phyloP scores from a whole-genome alignment of 2,888 invertebrate genomes.

The Xanthia togata region DNA sequence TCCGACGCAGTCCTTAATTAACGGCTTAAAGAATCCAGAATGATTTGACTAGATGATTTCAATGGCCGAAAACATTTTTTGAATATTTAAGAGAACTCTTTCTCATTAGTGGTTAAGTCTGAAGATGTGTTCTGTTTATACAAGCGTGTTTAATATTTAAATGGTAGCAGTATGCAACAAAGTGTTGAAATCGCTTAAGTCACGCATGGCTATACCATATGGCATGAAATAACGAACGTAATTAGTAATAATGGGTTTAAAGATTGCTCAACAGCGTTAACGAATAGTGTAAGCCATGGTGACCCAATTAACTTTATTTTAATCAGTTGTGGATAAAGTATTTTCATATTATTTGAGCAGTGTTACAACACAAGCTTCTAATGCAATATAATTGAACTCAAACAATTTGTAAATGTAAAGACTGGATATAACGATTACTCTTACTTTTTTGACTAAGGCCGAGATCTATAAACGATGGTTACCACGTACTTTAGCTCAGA shows the following conservation, averaged over 20 bases:
- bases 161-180: conserved; percentile 21
- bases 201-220: conserved; percentile 58
- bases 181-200: conserved; percentile 53
- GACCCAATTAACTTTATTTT: conserved; percentile 51
- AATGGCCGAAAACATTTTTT: neutral
- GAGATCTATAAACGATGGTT: neutral
- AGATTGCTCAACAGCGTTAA: conserved; percentile 60
- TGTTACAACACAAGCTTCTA: neutral
- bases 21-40: conserved; percentile 42
- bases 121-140: conserved; percentile 14
- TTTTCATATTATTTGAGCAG: conserved; percentile 5
- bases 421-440: neutral
- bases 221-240: conserved; percentile 57
- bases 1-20: conserved; percentile 67
- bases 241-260: conserved; percentile 57
- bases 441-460: neutral
- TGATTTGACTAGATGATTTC: conserved; percentile 24
- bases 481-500: neutral
- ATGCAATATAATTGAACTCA: neutral
- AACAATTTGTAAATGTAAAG: neutral
- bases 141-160: conserved; percentile 23
- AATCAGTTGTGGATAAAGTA: conserved; percentile 38
- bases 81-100: neutral
- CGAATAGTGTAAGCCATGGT: conserved; percentile 51
- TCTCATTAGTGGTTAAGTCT: neutral